Evolutionary conservation across 2,113 vertebrate species (phyloP), one percentile per base, ranked within the genome.

Genomic region (Pluvianellus socialis): DNA sequence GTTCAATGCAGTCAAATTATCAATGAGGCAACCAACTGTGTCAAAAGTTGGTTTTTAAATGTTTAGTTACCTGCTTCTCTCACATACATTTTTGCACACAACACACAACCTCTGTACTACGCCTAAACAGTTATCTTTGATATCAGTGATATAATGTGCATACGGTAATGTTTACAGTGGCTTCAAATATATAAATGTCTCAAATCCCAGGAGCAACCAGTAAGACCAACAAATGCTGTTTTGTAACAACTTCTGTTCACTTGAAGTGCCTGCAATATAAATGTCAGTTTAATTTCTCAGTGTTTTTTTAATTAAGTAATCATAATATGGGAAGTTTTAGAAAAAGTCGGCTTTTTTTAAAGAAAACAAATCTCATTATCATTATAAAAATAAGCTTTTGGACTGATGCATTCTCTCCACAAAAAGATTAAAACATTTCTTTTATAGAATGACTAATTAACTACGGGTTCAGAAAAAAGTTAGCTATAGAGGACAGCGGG

Each of bases 401-500:
- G 42, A 12, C 8, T 59, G 13, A 72, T 49, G 24, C 7, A 67
- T 52, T 35, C 4, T 16, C 12, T 21, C 14, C 1, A 3, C 70
- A 35, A 81, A 28, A 59, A 23, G 15, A 22, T 28, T n/a, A 59
- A 38, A 80, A 27, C 26, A 77, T 62, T 30, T 86, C 27, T 53
- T 70, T 67, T 77, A 86, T 24, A 7, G 63, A 96, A 94, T 77
- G 24, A 84, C 42, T 79, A 76, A 80, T 21, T 72, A 72, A 76
- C n/a, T 76, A 7, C 9, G 22, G 79, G 32, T 49, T 77, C 12
- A 90, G 55, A 15, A 85, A 73, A 86, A 35, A 22, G 7, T 28
- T 1, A 59, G 15, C 49, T 72, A 18, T 2, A 82, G 22, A 82
- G 12, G 2, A 70, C 71, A 62, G 49, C 16, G 18, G 81, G 71